Conservation (phyloP, 2,797 vertebrate species). For the Schizopygopsis pylzovi region DNA sequence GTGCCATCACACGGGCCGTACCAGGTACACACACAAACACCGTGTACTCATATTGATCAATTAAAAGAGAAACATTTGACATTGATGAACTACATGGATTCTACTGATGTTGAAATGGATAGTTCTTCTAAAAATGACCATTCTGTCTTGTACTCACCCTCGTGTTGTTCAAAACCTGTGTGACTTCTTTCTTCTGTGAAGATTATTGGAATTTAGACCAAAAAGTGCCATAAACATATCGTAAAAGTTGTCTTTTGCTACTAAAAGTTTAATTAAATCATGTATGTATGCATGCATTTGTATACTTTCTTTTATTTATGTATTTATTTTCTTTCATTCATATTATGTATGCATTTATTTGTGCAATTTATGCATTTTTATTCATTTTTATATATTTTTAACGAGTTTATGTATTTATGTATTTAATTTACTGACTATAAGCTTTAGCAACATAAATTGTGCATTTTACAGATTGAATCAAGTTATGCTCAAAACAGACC, state of each 20-base stretch:
- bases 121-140: background rate
- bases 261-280: background rate
- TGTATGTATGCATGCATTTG: background rate
- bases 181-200: background rate
- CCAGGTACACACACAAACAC: conserved; percentile 76
- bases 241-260: background rate
- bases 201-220: background rate
- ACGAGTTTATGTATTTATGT: background rate
- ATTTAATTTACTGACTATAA: background rate
- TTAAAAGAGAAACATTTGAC: background rate
- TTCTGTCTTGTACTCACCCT: background rate
- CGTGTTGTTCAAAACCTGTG: background rate
- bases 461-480: background rate
- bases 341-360: background rate
- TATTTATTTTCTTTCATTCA: background rate
- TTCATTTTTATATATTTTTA: background rate
- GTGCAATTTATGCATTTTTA: background rate
- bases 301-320: background rate
- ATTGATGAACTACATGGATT: background rate
- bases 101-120: background rate
- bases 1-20: conserved; percentile 84
- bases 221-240: background rate
- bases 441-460: background rate
- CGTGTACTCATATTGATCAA: background rate
- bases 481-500: background rate